phyloP scores from a whole-genome alignment of 2,113 vertebrate species.

The Saguinus imperator region DNA sequence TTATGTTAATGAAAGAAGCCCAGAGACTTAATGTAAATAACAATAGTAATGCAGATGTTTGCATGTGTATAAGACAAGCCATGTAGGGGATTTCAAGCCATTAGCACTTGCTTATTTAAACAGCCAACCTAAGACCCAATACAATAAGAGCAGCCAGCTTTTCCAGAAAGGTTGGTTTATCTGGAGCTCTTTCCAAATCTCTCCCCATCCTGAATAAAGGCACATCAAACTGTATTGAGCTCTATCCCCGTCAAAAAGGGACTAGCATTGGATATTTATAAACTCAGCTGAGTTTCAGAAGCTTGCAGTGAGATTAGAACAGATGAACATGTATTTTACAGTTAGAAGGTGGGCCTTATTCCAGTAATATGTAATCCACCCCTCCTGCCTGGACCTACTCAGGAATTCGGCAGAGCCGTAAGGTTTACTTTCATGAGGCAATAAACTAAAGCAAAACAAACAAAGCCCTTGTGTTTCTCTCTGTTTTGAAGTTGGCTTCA shows the following conservation, averaged over 20 bases:
- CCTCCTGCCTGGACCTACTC: not conserved
- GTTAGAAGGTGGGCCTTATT: not conserved
- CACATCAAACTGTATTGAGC: not conserved
- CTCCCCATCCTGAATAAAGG: not conserved
- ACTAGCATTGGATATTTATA: not conserved
- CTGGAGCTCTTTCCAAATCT: slow-evolving; percentile 19
- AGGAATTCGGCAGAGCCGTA: not conserved
- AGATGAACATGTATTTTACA: not conserved
- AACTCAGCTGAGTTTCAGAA: not conserved
- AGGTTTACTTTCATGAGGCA: not conserved
- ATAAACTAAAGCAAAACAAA: slow-evolving; percentile 30
- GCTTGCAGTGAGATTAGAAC: slow-evolving; percentile 12
- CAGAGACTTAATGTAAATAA: slow-evolving; percentile 1
- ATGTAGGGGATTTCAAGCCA: slow-evolving; percentile 1
- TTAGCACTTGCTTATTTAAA: slow-evolving; percentile 37
- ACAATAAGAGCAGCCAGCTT: not conserved
- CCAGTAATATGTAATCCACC: not conserved
- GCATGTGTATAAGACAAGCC: slow-evolving; percentile 29
- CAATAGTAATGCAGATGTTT: slow-evolving; percentile 51
- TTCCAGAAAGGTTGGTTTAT: not conserved
- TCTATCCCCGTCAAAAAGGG: not conserved
- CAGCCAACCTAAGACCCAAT: not conserved
- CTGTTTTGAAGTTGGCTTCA: not conserved
- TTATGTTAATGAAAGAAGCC: slow-evolving; percentile 20
- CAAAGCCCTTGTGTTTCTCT: not conserved